Evolutionary conservation across 2,888 invertebrate species (phyloP), one percentile per base, ranked within the genome.

Genomic region (Cataglyphis cursor): DNA sequence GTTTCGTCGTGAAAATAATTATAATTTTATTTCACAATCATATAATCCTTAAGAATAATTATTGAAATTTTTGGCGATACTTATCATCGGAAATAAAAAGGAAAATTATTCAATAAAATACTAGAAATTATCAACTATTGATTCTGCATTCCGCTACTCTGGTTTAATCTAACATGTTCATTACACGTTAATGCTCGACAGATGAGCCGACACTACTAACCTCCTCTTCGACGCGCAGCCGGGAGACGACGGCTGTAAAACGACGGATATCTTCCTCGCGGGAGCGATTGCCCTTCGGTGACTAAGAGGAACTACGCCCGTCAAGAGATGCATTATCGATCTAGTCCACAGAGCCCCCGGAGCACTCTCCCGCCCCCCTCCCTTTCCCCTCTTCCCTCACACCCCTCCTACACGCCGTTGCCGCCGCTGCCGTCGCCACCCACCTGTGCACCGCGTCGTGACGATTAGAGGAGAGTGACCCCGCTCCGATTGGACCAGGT

Each of bases 241-340:
- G 59, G 81, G 74, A 6, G 18, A 48, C 18, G 48, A 84, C 82
- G 83, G 28, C 21, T 54, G 57, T 61, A 65, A 31, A 68, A 35
- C 64, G 78, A 54, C 24, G 85, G 86, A 85, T 84, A 84, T 78
- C 78, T 74, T 51, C 72, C 61, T 75, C 85, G 88, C 86, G 87
- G 82, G 91, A 91, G 90, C 89, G 89, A 91, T 91, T 88, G 88
- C 85, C 59, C 78, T 80, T 59, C 89, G 87, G 85, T 88, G 89
- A 91, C 92, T 92, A 89, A 90, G 89, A 90, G 90, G 89, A 88
- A 89, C 90, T 90, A 92, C 93, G 91, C 91, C 89, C 91, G 91
- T 88, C 92, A 91, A 90, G 93, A 93, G 93, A 93, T 93, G 93
- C 93, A 93, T 92, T 93, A 93, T 93, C 93, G 93, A 93, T 93